Percentiles rank a stretch among this genome's conserved stretches.
phyloP scores from a whole-genome alignment of 1,140 invertebrate species.

The Papilio xuthus region DNA sequence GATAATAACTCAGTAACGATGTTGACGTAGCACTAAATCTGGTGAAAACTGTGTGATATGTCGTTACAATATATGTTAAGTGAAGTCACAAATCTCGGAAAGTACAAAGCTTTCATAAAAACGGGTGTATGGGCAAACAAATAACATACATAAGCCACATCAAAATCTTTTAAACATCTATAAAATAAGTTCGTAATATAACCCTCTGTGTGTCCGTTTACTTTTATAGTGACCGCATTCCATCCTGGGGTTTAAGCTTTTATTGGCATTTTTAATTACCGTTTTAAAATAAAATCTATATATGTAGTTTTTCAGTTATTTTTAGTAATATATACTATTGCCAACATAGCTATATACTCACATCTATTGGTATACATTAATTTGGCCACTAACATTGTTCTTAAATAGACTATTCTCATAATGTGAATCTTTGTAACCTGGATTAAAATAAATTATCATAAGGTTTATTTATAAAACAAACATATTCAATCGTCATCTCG shows the following conservation, averaged over 20 bases:
- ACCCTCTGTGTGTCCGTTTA: background rate
- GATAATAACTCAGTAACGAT: background rate
- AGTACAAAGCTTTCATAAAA: conserved; percentile 11
- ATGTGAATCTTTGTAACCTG: too few relatives aligned
- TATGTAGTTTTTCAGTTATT: background rate
- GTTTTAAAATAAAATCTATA: conserved; percentile 16
- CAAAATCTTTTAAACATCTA: conserved; percentile 27
- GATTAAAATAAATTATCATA: too few relatives aligned
- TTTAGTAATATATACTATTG: too few relatives aligned
- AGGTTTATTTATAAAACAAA: too few relatives aligned
- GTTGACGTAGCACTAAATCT: too few relatives aligned
- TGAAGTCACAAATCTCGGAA: background rate
- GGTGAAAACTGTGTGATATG: too few relatives aligned
- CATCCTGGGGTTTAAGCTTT: background rate
- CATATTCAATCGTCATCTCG: too few relatives aligned
- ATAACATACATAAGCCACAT: background rate
- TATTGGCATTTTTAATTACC: background rate
- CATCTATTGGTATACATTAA: too few relatives aligned
- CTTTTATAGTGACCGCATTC: conserved; percentile 8
- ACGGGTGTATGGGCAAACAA: background rate
- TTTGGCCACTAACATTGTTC: too few relatives aligned
- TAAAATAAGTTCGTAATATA: conserved; percentile 13
- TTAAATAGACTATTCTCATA: too few relatives aligned
- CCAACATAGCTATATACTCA: too few relatives aligned
- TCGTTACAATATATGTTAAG: too few relatives aligned